Percentiles rank a stretch among this genome's conserved stretches.
These are phyloP conservation scores for Melinaea marsaeus DNA, from an alignment of 2,888 invertebrate genomes.

Conservation along the genomic window DNA sequence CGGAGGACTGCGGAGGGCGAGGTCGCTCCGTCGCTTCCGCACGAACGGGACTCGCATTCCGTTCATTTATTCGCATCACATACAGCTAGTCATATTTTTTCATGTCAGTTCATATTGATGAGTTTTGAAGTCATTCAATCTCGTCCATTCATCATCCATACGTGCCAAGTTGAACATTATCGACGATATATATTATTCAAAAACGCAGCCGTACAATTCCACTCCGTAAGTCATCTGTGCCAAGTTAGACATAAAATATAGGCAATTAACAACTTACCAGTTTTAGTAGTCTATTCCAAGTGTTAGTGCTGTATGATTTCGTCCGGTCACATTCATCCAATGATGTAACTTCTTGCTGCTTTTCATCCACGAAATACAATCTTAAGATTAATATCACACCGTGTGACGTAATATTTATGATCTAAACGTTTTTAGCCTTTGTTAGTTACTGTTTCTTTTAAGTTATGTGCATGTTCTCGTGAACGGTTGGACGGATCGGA, in stretches of 20 bases:
- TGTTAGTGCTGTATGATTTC: background rate
- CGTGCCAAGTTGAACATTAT: background rate
- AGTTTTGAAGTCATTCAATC: slow-evolving; percentile 12
- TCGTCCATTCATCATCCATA: background rate
- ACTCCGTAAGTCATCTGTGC: background rate
- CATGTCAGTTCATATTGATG: slow-evolving; percentile 28
- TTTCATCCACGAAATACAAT: background rate
- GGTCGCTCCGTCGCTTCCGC: slow-evolving; percentile 49
- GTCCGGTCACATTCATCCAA: background rate
- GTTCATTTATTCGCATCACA: slow-evolving; percentile 32
- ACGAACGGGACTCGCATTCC: slow-evolving; percentile 59
- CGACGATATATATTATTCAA: too few species aligned
- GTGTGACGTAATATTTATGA: slow-evolving; percentile 25
- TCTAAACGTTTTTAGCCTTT: slow-evolving; percentile 36
- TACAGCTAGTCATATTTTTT: slow-evolving; percentile 28
- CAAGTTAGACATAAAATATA: background rate
- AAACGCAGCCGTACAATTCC: too few species aligned
- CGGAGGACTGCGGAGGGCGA: slow-evolving; percentile 42
- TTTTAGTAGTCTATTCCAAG: too few species aligned
- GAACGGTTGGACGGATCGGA: slow-evolving; percentile 63
- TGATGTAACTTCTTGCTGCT: background rate
- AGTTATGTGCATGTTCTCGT: slow-evolving; percentile 70
- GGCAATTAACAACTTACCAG: too few species aligned
- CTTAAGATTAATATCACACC: background rate
- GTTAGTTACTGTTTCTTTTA: slow-evolving; percentile 43